A percentile compares a stretch with the other conserved stretches of the same genome.
Evolutionary conservation across 1,140 invertebrate genomes (phyloP).

Genomic region (Bombus ignitus): DNA sequence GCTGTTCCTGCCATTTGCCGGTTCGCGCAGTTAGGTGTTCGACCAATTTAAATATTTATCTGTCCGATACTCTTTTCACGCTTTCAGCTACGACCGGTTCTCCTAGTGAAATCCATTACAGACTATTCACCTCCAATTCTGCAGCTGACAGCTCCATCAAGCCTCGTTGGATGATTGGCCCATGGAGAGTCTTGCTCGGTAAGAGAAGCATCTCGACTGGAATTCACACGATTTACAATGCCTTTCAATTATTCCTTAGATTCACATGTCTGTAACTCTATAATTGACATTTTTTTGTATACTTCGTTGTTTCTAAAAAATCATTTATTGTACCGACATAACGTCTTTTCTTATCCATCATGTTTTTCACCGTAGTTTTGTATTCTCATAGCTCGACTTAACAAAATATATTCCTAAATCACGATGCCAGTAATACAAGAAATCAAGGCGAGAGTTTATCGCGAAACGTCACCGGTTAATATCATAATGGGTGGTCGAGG

Average conservation of each 20-base stretch:
- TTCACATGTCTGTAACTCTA: too few relatives aligned
- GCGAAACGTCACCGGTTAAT: neutral
- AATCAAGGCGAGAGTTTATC: neutral
- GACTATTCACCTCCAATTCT: constrained; percentile 64
- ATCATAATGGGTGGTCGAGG: neutral
- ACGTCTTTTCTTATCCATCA: too few relatives aligned
- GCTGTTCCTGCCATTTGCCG: neutral
- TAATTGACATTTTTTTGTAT: neutral
- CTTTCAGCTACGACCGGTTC: constrained; percentile 50
- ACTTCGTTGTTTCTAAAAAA: neutral
- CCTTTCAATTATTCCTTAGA: constrained; percentile 41
- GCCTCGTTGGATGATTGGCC: constrained; percentile 57
- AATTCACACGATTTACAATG: constrained; percentile 28
- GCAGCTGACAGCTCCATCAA: constrained; percentile 68
- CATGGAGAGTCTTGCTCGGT: constrained; percentile 60
- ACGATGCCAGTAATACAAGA: neutral
- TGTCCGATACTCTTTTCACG: constrained; percentile 57
- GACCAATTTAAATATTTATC: constrained; percentile 67
- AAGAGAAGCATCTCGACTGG: constrained; percentile 50
- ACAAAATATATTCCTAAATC: neutral
- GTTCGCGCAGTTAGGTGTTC: neutral
- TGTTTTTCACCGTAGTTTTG: too few relatives aligned
- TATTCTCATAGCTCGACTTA: neutral
- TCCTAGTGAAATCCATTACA: constrained; percentile 64
- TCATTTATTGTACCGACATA: too few relatives aligned